Conservation (phyloP, 2,797 vertebrate genomes). For the Phaenicophaeus curvirostris region DNA sequence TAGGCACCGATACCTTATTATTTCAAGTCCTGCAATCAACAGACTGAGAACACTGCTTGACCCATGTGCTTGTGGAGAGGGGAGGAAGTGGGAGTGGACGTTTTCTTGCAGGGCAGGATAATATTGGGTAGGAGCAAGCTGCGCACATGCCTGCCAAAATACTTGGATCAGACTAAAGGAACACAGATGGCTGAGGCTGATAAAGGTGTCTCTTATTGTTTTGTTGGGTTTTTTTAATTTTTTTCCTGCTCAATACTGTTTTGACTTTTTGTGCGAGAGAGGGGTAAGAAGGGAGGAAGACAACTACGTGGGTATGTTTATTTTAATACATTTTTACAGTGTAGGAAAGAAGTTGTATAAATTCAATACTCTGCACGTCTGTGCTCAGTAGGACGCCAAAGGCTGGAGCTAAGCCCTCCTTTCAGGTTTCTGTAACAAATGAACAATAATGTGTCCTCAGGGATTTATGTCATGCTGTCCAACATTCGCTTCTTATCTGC, state of each 20-base stretch:
- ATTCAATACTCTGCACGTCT: neutral
- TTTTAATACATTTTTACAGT: slow-evolving; percentile 28
- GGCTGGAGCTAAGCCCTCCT: slow-evolving; percentile 21
- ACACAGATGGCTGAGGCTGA: slow-evolving; percentile 75
- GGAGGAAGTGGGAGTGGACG: slow-evolving; percentile 64
- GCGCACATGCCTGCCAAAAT: slow-evolving; percentile 56
- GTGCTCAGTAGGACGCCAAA: neutral
- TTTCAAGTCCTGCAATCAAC: neutral
- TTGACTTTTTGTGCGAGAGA: slow-evolving; percentile 19
- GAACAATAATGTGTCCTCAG: slow-evolving; percentile 19
- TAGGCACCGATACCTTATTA: neutral
- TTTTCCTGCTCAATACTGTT: slow-evolving; percentile 6
- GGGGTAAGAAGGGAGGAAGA: slow-evolving; percentile 10
- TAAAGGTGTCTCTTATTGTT: slow-evolving; percentile 75
- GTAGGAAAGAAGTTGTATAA: neutral
- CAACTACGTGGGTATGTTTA: neutral
- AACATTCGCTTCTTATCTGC: slow-evolving; percentile 35
- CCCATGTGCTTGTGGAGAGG: neutral
- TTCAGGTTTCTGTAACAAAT: slow-evolving; percentile 37
- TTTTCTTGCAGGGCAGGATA: slow-evolving; percentile 54
- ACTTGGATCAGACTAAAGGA: slow-evolving; percentile 65
- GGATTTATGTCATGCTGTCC: slow-evolving; percentile 15
- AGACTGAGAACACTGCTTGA: slow-evolving; percentile 13
- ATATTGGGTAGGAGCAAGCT: slow-evolving; percentile 40
- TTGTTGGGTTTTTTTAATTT: neutral